Evolutionary conservation across 2,888 invertebrate species (phyloP), one percentile per base, ranked within the genome.

Genomic region (Sarcophaga carnaria): DNA sequence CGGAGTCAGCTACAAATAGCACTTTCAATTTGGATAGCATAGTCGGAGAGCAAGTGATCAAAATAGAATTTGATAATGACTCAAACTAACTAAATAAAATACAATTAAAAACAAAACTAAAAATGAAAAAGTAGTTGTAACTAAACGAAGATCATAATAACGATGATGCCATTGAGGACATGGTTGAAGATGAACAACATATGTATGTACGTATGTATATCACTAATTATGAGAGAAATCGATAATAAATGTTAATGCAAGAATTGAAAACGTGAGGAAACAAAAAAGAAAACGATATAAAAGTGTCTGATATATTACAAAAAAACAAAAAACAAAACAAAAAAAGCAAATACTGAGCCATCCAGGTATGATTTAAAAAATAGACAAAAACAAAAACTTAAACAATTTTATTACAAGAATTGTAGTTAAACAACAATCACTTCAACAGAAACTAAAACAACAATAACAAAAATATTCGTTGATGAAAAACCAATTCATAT

Each of bases 41-140:
- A 14, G 14, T 85, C 83, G 89, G 86, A 90, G 91, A 92, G 91
- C 91, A 91, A 90, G 90, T 92, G 92, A 92, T 92, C 92, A 92
- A 92, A 92, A 92, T 90, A 90, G 90, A 91, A 84, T 90, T 90
- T 88, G 83, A 84, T 89, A 90, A 82, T 80, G 85, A 80, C 54
- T 14, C 54, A 54, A 54, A 54, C 54, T 54, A 69, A 82, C 63
- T 70, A 27, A n/a, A 69, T 2, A 59, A 76, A 60, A 54, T 11
- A 59, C 47, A 59, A 70, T 47, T 17, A 67, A n/a, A 59, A 59
- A 66, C 62, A 64, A 69, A 67, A n/a, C 3, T 67, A 69, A 69
- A 47, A 54, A 54, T 63, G 54, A 54, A 12, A 81, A 69, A 27
- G 20, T 75, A 75, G 62, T 75, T 69, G 27, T 75, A 81, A 63